Percentiles rank a stretch among this genome's conserved stretches.
phyloP scores from a whole-genome alignment of 2,113 vertebrate species.

The Grus americana region DNA sequence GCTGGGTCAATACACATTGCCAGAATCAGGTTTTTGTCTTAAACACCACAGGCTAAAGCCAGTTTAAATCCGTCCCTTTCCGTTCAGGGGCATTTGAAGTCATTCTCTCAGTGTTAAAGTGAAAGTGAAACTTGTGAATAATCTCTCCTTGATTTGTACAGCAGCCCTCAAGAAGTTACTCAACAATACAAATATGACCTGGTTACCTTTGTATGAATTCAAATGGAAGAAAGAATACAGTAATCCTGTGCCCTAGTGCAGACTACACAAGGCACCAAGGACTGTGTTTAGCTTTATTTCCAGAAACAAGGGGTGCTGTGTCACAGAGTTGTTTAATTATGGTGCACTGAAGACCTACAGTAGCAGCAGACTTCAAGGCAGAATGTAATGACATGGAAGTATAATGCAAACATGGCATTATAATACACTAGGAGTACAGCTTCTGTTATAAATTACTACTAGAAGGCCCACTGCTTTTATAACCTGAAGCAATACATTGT shows the following conservation, averaged over 20 bases:
- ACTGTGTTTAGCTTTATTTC: not conserved
- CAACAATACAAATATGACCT: not conserved
- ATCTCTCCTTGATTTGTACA: not conserved
- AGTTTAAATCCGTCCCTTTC: not conserved
- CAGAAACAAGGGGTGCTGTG: not conserved
- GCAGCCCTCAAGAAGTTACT: not conserved
- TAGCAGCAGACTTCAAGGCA: not conserved
- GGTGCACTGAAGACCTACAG: not conserved
- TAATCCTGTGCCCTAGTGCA: not conserved
- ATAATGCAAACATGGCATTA: not conserved
- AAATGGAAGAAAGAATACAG: not conserved
- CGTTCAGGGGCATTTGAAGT: not conserved
- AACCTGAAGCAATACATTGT: not conserved
- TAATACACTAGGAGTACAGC: not conserved
- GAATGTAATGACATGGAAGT: not conserved
- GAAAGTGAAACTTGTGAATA: not conserved
- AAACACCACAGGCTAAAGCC: not conserved
- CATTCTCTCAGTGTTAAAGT: not conserved
- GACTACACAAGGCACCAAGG: not conserved
- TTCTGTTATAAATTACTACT: not conserved
- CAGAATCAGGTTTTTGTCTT: not conserved
- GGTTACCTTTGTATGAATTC: not conserved
- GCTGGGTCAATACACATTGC: not conserved
- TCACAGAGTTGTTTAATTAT: not conserved
- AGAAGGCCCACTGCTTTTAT: not conserved